These are phyloP conservation scores for Florisuga fusca DNA, from an alignment of 2,797 vertebrate species.

Conservation along the genomic window DNA sequence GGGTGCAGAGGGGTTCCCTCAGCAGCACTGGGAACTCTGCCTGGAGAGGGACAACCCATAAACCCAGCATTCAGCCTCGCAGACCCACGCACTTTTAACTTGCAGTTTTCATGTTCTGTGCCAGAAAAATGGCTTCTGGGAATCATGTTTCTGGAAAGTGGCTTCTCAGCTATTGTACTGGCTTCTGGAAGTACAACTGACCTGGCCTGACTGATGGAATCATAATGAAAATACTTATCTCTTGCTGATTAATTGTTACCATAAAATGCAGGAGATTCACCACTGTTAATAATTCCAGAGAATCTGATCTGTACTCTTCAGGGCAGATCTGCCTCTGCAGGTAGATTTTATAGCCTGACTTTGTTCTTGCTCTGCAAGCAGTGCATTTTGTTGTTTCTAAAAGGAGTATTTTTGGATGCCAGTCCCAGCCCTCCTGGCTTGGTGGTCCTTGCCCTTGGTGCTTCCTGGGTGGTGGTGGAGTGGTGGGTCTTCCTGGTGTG, in stretches of 20 bases:
- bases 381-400: fast-evolving
- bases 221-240: background rate
- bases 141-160: background rate
- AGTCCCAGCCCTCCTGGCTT: too few relatives aligned
- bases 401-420: background rate
- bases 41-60: background rate
- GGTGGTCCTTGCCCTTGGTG: too few relatives aligned
- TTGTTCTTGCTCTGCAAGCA: background rate
- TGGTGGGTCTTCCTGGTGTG: fast-evolving
- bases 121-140: background rate
- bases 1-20: fast-evolving
- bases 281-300: background rate
- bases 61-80: too few relatives aligned
- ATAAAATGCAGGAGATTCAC: background rate
- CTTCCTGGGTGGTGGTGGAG: too few relatives aligned
- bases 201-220: background rate
- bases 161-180: background rate
- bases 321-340: background rate
- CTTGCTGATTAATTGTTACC: background rate
- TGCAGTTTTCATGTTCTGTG: background rate
- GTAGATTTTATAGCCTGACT: background rate
- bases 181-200: background rate
- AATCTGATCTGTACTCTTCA: fast-evolving
- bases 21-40: background rate
- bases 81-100: background rate